A percentile compares a stretch with the other conserved stretches of the same genome.
These are phyloP conservation scores for Pycnonotus jocosus DNA, from an alignment of 2,113 vertebrate species.

Conservation along the genomic window DNA sequence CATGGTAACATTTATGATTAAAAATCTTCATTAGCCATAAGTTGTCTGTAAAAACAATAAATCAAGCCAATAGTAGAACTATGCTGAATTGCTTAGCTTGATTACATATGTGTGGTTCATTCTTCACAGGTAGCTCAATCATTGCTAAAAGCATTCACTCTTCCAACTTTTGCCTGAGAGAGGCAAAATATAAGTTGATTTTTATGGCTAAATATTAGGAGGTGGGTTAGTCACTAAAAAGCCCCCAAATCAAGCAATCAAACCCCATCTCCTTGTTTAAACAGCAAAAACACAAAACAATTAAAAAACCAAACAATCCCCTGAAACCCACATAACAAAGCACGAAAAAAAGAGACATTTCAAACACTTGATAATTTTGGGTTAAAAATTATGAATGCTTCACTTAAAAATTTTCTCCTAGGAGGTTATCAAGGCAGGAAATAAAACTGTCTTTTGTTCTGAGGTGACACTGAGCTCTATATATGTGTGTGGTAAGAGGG, in stretches of 20 bases:
- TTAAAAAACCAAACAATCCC: not conserved
- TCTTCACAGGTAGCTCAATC: not conserved
- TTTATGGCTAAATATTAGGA: not conserved
- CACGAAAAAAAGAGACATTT: not conserved
- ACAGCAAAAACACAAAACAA: fast-evolving
- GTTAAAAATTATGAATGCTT: not conserved
- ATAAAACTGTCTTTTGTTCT: not conserved
- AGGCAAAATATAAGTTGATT: not conserved
- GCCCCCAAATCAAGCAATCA: fast-evolving
- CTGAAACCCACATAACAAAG: not conserved
- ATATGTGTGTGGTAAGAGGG: not conserved
- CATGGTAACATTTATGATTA: not conserved
- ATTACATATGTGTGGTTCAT: not conserved
- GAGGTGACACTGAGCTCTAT: not conserved
- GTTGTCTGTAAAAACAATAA: not conserved
- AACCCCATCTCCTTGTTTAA: not conserved
- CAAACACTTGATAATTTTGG: not conserved
- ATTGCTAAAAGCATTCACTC: not conserved
- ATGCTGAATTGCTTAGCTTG: not conserved
- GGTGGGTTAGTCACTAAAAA: not conserved
- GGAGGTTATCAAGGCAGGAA: not conserved
- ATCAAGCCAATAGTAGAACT: not conserved
- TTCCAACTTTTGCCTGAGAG: not conserved
- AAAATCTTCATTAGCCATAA: constrained; percentile 1
- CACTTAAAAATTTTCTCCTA: not conserved